Evolutionary conservation across 2,888 invertebrate species (phyloP).

Genomic region (Eupithecia dodoneata): DNA sequence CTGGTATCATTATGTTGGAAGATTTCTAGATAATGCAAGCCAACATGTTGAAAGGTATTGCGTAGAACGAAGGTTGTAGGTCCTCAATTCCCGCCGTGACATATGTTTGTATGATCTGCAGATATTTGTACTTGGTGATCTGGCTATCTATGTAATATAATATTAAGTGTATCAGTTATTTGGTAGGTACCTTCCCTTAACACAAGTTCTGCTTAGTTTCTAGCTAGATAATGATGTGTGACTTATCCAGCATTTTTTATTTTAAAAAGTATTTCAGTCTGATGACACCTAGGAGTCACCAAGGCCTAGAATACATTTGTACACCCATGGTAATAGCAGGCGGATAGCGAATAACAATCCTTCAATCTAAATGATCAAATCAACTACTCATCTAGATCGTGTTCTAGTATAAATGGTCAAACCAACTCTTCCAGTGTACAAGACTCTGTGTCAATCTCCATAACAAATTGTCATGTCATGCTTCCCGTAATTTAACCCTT

Average conservation of each 20-base stretch:
- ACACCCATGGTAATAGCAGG: not conserved
- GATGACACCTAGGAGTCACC: not conserved
- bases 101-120: not conserved
- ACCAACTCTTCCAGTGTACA: constrained; percentile 23
- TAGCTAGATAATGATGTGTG: not conserved
- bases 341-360: not conserved
- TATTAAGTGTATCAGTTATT: too few relatives aligned
- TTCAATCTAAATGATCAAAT: not conserved
- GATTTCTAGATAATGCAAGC: not conserved
- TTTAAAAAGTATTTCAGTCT: not conserved
- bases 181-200: too few relatives aligned
- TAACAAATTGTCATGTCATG: constrained; percentile 77
- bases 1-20: not conserved
- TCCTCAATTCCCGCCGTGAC: not conserved
- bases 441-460: constrained; percentile 42
- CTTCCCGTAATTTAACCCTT: constrained; percentile 69
- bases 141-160: not conserved
- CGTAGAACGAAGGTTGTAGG: too few relatives aligned
- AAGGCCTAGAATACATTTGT: too few relatives aligned
- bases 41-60: not conserved
- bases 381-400: not conserved
- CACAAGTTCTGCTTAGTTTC: too few relatives aligned
- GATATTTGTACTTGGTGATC: not conserved
- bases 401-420: not conserved
- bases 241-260: not conserved